Conservation (phyloP, 2,113 vertebrate genomes). For the Heptranchias perlo region DNA sequence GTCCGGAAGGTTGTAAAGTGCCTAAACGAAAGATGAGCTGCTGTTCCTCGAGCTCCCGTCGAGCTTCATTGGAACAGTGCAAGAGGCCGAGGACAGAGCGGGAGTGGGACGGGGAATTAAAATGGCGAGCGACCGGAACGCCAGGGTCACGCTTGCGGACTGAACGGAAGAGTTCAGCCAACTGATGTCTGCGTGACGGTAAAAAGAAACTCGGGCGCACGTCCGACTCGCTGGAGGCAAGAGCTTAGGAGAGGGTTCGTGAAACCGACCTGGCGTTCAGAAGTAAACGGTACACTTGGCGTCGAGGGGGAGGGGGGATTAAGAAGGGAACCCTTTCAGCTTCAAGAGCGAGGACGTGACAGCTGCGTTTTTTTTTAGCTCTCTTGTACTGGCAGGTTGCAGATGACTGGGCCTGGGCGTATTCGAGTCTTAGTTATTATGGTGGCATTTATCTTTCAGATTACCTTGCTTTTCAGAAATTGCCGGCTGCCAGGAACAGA, state of each 20-base stretch:
- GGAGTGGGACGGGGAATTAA: too few relatives aligned
- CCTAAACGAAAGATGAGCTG: too few relatives aligned
- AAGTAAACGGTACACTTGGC: not conserved
- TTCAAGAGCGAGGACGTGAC: not conserved
- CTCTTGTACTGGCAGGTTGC: not conserved
- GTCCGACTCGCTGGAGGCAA: not conserved
- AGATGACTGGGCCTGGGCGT: not conserved
- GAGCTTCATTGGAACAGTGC: too few relatives aligned
- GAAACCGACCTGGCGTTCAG: not conserved
- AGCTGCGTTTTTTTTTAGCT: not conserved
- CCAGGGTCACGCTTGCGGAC: too few relatives aligned
- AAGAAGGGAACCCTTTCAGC: not conserved
- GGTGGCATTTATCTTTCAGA: slow-evolving; percentile 24
- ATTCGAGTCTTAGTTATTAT: not conserved
- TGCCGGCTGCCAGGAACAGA: not conserved
- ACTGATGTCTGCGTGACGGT: not conserved
- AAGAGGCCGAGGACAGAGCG: too few relatives aligned
- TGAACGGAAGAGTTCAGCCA: too few relatives aligned
- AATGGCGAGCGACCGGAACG: too few relatives aligned
- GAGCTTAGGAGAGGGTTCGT: not conserved
- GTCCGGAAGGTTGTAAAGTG: too few relatives aligned
- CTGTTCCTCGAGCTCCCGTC: too few relatives aligned
- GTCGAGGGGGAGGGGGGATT: not conserved
- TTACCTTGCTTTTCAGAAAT: not conserved
- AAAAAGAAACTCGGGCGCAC: not conserved